Evolutionary conservation across 2,113 vertebrate genomes (phyloP).

Genomic region (Gnathonemus echidnorhynchus): DNA sequence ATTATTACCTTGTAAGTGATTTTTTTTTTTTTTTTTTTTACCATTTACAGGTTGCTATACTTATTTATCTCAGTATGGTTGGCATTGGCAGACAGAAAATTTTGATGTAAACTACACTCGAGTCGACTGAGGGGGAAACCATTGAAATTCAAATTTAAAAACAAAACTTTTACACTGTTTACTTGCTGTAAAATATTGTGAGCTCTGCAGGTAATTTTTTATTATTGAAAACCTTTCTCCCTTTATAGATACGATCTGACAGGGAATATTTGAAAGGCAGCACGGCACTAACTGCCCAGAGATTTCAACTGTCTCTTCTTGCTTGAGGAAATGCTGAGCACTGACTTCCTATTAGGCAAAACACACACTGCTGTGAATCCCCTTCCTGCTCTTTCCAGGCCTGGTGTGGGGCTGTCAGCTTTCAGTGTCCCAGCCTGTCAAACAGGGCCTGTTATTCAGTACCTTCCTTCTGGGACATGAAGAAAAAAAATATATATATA

Average conservation of each 20-base stretch:
- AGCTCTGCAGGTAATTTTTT: slow-evolving; percentile 68
- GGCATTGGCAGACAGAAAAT: not conserved
- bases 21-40: not conserved
- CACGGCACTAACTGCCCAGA: slow-evolving; percentile 92
- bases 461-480: slow-evolving; percentile 66
- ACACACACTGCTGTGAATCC: slow-evolving; percentile 80
- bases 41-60: slow-evolving; percentile 19
- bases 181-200: slow-evolving; percentile 62
- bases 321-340: slow-evolving; percentile 90
- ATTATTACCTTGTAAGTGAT: not conserved
- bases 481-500: slow-evolving; percentile 27
- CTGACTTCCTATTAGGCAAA: slow-evolving; percentile 96
- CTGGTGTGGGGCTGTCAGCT: slow-evolving; percentile 82
- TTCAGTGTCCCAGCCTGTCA: slow-evolving; percentile 82
- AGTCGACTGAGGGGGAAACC: slow-evolving; percentile 42
- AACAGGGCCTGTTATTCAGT: slow-evolving; percentile 75
- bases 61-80: not conserved
- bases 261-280: slow-evolving; percentile 98
- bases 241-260: slow-evolving; percentile 94
- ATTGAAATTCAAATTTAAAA: slow-evolving; percentile 59
- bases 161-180: slow-evolving; percentile 66
- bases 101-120: not conserved
- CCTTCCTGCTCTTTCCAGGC: slow-evolving; percentile 67
- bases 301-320: slow-evolving; percentile 98
- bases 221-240: slow-evolving; percentile 91